A percentile compares a stretch with the other conserved stretches of the same genome.
Conservation (phyloP, 2,113 vertebrate genomes). For the Hemiscyllium ocellatum region DNA sequence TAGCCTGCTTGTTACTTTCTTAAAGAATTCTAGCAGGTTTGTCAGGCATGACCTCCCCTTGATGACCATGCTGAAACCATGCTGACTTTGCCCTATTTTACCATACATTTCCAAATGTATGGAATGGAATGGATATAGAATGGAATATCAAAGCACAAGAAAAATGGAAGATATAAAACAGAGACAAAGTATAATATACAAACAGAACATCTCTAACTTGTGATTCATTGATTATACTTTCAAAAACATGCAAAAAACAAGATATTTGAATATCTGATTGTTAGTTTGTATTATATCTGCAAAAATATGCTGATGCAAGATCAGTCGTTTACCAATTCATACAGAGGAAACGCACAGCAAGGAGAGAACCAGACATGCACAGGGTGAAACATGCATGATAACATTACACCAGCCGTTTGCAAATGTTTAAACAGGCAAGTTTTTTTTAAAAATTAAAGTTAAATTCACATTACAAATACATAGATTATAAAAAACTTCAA, state of each 20-base stretch:
- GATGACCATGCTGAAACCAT: too few relatives aligned
- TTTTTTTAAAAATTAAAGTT: background rate
- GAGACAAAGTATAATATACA: background rate
- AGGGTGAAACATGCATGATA: slow-evolving; percentile 45
- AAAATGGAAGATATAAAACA: background rate
- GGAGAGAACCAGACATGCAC: slow-evolving; percentile 53
- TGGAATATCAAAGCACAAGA: background rate
- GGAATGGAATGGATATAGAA: background rate
- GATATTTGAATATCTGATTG: slow-evolving; percentile 29
- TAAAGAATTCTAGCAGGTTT: too few relatives aligned
- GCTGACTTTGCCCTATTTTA: too few relatives aligned
- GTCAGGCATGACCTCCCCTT: too few relatives aligned
- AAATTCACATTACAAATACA: slow-evolving; percentile 30
- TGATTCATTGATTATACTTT: slow-evolving; percentile 25
- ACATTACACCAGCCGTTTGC: slow-evolving; percentile 24
- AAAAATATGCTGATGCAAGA: slow-evolving; percentile 50
- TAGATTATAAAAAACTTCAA: background rate
- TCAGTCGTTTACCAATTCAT: slow-evolving; percentile 39
- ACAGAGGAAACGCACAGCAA: slow-evolving; percentile 25
- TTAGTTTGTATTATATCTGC: background rate
- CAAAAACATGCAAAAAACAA: slow-evolving; percentile 39
- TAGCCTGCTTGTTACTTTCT: too few relatives aligned
- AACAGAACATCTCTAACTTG: background rate
- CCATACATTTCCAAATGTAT: too few relatives aligned
- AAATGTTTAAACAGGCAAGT: slow-evolving; percentile 4